A percentile compares a stretch with the other conserved stretches of the same genome.
phyloP scores from a whole-genome alignment of 30 jellyfish, hydroid and myxozoan genomes.

The Chrysaora quinquecirrha region DNA sequence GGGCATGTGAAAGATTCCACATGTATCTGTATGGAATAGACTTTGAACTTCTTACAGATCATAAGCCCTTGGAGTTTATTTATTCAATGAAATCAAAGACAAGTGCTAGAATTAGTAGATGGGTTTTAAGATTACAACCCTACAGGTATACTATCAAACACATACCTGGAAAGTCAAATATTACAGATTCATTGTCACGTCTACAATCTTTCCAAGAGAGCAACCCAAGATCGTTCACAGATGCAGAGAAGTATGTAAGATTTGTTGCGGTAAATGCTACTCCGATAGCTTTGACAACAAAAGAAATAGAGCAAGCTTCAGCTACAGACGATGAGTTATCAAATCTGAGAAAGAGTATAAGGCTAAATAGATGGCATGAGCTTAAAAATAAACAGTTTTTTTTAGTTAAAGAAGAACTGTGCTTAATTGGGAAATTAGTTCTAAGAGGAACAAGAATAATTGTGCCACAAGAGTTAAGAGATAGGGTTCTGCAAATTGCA shows the following conservation, averaged over 20 bases:
- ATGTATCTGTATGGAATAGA: slow-evolving; percentile 56
- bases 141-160: slow-evolving; percentile 6
- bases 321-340: slow-evolving; percentile 33
- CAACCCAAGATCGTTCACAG: background rate
- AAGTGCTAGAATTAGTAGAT: slow-evolving; percentile 41
- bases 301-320: slow-evolving; percentile 51
- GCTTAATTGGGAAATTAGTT: slow-evolving; percentile 29
- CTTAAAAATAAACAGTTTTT: slow-evolving; percentile 20
- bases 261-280: slow-evolving; percentile 57
- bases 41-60: slow-evolving; percentile 66
- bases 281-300: slow-evolving; percentile 43
- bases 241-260: slow-evolving; percentile 52
- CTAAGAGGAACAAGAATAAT: slow-evolving; percentile 61
- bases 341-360: slow-evolving; percentile 9
- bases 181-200: slow-evolving; percentile 11
- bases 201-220: background rate
- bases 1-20: slow-evolving; percentile 67
- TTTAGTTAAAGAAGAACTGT: slow-evolving; percentile 33
- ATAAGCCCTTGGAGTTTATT: slow-evolving; percentile 62
- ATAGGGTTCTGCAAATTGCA: slow-evolving; percentile 38
- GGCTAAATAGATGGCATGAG: slow-evolving; percentile 41
- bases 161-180: slow-evolving; percentile 33
- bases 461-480: slow-evolving; percentile 29
- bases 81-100: slow-evolving; percentile 47
- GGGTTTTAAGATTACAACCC: slow-evolving; percentile 59